A percentile compares a stretch with the other conserved stretches of the same genome.
phyloP scores from a whole-genome alignment of 1,140 invertebrate species.

The Thaumetopoea pityocampa region DNA sequence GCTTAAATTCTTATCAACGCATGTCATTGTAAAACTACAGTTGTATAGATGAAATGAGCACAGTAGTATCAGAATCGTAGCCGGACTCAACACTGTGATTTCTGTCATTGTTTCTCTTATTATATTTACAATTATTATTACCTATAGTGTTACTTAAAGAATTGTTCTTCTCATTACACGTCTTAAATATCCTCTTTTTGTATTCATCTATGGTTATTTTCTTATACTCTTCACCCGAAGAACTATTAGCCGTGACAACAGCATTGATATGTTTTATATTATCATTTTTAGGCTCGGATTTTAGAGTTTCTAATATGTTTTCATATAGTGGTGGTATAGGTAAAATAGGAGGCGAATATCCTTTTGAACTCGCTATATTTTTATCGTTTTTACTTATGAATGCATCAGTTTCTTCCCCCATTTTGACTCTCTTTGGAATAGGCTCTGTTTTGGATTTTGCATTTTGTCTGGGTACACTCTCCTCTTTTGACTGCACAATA shows the following conservation, averaged over 20 bases:
- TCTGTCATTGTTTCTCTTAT: constrained; percentile 1
- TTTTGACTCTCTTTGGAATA: too few species aligned
- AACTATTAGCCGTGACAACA: too few species aligned
- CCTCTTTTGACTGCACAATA: too few species aligned
- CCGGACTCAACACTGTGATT: constrained; percentile 15
- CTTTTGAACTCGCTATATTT: constrained; percentile 3
- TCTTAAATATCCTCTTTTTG: constrained; percentile 17
- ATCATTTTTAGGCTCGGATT: background rate
- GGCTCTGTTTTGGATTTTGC: too few species aligned
- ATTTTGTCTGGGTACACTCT: too few species aligned
- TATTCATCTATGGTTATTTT: constrained; percentile 30
- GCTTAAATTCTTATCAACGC: too few species aligned
- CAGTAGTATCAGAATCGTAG: constrained; percentile 26
- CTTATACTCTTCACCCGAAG: background rate
- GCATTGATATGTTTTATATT: background rate
- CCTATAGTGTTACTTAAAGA: background rate
- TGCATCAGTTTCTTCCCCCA: too few species aligned
- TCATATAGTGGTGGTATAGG: constrained; percentile 41
- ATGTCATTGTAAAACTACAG: constrained; percentile 2
- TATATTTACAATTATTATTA: background rate
- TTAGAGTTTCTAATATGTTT: constrained; percentile 10
- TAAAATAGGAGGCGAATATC: constrained; percentile 43
- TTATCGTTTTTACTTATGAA: too few species aligned
- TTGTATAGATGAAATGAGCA: too few species aligned
- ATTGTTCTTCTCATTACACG: background rate